phyloP scores from a whole-genome alignment of 2,888 invertebrate species.

The Trilocha varians region DNA sequence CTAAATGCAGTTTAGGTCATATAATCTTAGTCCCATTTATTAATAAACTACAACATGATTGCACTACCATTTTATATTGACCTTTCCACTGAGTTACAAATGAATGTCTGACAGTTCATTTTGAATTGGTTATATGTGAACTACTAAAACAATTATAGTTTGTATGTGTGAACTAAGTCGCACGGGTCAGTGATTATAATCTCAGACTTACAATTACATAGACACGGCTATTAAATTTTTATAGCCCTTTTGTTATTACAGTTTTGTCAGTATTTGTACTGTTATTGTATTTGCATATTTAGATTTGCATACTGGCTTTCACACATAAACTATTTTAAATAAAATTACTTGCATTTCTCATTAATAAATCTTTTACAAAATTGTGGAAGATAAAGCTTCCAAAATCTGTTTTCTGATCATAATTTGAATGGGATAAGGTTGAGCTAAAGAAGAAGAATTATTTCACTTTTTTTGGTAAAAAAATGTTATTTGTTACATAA shows the following conservation, averaged over 20 bases:
- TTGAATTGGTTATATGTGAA: slow-evolving; percentile 10
- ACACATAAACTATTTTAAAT: no score
- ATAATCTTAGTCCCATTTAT: slow-evolving; percentile 41
- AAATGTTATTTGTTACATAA: no score
- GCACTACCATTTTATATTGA: slow-evolving; percentile 3
- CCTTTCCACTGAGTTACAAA: not conserved
- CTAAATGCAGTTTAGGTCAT: slow-evolving; percentile 32
- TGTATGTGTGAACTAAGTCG: slow-evolving; percentile 1
- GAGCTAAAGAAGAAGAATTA: no score
- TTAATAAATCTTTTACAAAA: no score
- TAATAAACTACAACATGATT: slow-evolving; percentile 8
- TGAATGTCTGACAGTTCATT: slow-evolving; percentile 5
- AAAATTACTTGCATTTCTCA: not conserved
- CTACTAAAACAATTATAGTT: not conserved
- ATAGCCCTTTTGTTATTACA: not conserved
- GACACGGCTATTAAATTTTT: not conserved
- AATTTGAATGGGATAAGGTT: no score
- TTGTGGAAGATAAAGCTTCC: no score
- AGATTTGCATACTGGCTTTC: no score
- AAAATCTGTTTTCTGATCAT: no score
- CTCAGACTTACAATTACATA: not conserved
- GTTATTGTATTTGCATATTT: no score
- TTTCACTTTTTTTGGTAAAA: no score
- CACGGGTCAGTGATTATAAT: not conserved
- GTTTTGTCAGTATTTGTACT: no score